Base-by-base conservation (phyloP, 2,113 vertebrate species). In the Eira barbara region DNA sequence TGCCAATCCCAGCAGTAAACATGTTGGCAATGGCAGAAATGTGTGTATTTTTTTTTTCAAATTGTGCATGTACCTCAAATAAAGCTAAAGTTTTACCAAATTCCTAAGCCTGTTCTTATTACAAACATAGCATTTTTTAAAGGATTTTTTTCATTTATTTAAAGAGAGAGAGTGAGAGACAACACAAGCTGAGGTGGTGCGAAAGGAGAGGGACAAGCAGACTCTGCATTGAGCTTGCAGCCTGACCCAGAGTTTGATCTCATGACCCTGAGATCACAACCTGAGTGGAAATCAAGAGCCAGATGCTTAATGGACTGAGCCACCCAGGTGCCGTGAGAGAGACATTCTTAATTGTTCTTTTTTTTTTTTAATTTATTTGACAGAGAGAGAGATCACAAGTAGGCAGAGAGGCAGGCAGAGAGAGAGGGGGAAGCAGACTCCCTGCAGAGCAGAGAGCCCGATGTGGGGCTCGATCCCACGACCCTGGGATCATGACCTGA, bases 91-190 rank as follows among this genome's bases (percentile, higher is more conserved):
- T 29, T 86, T 84, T 80, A 80, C 55, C 69, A 67, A 47, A 67
- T 94, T 94, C 92, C 52, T 81, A 90, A 89, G 20, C 27, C 14
- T 97, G 7, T 91, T 84, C 57, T 96, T 94, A 76, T 25, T 25
- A 36, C 71, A 97, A 57, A 23, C 27, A 57, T 69, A 92, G 3
- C 10, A 71, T 69, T 69, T 69, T 69, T n/a, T 10, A 21, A 10
- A 69, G 36, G 0, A 69, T 69, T 18, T 69, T 34, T 17, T 36
- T 69, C 7, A 69, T 69, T 69, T 69, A 69, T 69, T 69, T 69
- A 36, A 69, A 69, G 67, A 69, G 67, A 69, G 67, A 69, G 65
- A 69, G 29, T 7, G 63, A 63, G 61, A 63, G 61, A 63, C 27
- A 63, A 4, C 4, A 14, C 14, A 34, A 34, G 67, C 34, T 69